phyloP scores from a whole-genome alignment of 2,888 invertebrate genomes.

The Dynastes grantii region DNA sequence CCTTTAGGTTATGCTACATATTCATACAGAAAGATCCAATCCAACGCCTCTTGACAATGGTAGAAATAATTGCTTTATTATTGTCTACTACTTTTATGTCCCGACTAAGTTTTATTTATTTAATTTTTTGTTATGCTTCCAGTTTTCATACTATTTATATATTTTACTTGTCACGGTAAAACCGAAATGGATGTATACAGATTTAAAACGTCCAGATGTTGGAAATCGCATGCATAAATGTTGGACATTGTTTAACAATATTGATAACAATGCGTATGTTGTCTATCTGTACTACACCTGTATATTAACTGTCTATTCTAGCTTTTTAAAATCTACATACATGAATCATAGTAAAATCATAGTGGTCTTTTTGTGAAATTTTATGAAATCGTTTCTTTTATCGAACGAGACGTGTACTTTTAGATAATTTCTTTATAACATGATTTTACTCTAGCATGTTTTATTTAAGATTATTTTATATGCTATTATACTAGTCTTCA shows the following conservation, averaged over 20 bases:
- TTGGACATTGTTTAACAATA: too few relatives aligned
- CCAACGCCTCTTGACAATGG: neutral
- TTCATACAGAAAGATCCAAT: neutral
- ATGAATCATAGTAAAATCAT: too few relatives aligned
- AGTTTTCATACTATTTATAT: neutral
- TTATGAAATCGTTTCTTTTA: neutral
- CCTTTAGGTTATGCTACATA: constrained; percentile 48
- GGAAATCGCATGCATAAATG: too few relatives aligned
- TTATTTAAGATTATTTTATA: neutral
- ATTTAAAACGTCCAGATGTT: too few relatives aligned
- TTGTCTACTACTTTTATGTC: neutral
- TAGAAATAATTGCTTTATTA: constrained; percentile 2
- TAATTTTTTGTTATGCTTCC: neutral
- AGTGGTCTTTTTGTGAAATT: too few relatives aligned
- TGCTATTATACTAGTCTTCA: neutral
- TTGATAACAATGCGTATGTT: too few relatives aligned
- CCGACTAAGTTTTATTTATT: neutral
- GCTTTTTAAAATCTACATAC: too few relatives aligned
- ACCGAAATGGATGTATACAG: too few relatives aligned
- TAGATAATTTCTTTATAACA: neutral
- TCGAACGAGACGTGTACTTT: neutral
- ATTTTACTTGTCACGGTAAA: neutral
- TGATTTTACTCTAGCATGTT: neutral
- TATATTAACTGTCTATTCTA: too few relatives aligned
- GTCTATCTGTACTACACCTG: too few relatives aligned